Conservation (phyloP, 2,797 vertebrate genomes). For the Rhinophrynus dorsalis region DNA sequence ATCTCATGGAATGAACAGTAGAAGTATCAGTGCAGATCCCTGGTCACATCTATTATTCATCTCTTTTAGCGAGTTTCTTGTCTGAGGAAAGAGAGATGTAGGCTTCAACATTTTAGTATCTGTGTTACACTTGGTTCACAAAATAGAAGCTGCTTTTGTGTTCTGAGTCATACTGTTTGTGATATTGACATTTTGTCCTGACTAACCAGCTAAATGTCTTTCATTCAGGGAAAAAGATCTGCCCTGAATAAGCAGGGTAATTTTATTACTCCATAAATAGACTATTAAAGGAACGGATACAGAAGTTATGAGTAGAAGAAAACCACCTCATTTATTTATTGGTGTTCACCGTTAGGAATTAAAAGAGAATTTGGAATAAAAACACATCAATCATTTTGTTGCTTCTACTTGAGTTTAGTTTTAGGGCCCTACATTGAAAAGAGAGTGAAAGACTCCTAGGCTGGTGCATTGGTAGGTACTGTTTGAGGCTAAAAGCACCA, state of each 20-base stretch:
- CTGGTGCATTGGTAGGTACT: too few relatives aligned
- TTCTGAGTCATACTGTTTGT: slow-evolving; percentile 57
- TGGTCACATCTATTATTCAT: slow-evolving; percentile 69
- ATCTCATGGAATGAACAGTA: slow-evolving; percentile 57
- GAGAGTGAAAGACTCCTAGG: too few relatives aligned
- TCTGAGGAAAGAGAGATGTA: slow-evolving; percentile 65
- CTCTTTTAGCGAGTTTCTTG: slow-evolving; percentile 65
- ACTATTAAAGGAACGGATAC: too few relatives aligned
- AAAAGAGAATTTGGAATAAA: too few relatives aligned
- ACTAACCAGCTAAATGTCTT: slow-evolving; percentile 10
- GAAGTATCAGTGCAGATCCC: slow-evolving; percentile 56
- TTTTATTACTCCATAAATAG: not conserved
- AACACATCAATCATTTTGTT: too few relatives aligned
- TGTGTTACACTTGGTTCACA: slow-evolving; percentile 56
- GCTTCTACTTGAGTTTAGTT: too few relatives aligned
- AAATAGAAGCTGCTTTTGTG: slow-evolving; percentile 53
- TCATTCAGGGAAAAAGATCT: slow-evolving; percentile 1
- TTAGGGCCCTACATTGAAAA: too few relatives aligned
- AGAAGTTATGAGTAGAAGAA: too few relatives aligned
- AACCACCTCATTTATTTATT: too few relatives aligned
- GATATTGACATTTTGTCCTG: slow-evolving; percentile 60
- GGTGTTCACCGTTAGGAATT: too few relatives aligned
- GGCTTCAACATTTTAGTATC: slow-evolving; percentile 55
- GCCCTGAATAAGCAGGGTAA: not conserved
- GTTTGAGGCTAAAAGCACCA: too few relatives aligned